phyloP scores from a whole-genome alignment of 2,113 vertebrate genomes.

The Hucho hucho region DNA sequence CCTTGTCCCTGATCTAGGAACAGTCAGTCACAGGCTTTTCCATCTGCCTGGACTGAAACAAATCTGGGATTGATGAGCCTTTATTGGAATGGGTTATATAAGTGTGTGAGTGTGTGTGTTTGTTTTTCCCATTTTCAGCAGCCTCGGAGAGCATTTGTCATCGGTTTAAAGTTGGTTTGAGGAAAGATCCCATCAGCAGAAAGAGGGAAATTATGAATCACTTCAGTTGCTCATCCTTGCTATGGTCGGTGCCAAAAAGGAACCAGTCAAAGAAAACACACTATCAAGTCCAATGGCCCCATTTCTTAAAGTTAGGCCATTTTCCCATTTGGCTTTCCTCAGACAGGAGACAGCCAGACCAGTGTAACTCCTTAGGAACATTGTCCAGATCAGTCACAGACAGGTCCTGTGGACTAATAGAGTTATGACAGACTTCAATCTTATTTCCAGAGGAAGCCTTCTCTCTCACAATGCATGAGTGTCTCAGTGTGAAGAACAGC shows the following conservation, averaged over 20 bases:
- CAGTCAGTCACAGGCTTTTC: not conserved
- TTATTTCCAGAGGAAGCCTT: too few relatives aligned
- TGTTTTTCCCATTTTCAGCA: not conserved
- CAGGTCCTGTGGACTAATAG: not conserved
- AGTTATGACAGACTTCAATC: not conserved
- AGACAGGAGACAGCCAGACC: not conserved
- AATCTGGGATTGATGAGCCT: not conserved
- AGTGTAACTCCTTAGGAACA: not conserved
- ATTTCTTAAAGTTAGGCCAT: not conserved
- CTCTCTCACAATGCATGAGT: too few relatives aligned
- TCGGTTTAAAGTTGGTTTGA: too few relatives aligned
- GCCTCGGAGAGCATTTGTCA: not conserved
- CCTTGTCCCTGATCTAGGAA: not conserved
- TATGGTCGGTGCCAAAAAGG: not conserved
- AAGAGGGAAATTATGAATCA: not conserved
- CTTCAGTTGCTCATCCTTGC: not conserved
- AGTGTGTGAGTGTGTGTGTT: constrained; percentile 11
- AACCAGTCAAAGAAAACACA: not conserved
- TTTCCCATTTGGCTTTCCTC: not conserved
- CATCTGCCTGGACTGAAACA: not conserved
- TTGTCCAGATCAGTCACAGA: not conserved
- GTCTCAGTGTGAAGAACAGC: too few relatives aligned
- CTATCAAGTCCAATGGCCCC: not conserved
- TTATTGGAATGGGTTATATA: not conserved
- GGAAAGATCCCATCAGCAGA: not conserved